A percentile compares a stretch with the other conserved stretches of the same genome.
These are phyloP conservation scores for Sebastes nivosus DNA, from an alignment of 2,797 vertebrate genomes.

Conservation along the genomic window DNA sequence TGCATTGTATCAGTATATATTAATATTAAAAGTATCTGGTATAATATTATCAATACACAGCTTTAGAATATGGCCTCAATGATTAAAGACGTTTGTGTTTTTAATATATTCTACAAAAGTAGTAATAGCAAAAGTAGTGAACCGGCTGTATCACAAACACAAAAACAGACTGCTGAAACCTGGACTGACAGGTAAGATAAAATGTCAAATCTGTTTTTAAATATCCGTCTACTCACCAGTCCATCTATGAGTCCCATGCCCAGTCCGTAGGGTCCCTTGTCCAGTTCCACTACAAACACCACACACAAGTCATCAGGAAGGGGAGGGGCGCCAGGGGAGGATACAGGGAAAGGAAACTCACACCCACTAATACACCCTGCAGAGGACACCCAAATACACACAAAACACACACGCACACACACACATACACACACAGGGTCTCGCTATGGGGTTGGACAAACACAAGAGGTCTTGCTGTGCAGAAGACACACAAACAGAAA, in stretches of 20 bases:
- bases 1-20: too few relatives aligned
- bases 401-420: slow-evolving; percentile 60
- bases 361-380: slow-evolving; percentile 87
- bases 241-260: slow-evolving; percentile 98
- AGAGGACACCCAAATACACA: slow-evolving; percentile 70
- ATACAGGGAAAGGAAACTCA: slow-evolving; percentile 85
- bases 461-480: slow-evolving; percentile 35
- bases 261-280: slow-evolving; percentile 92
- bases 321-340: slow-evolving; percentile 83
- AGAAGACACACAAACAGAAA: slow-evolving; percentile 39
- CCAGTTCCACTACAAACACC: slow-evolving; percentile 94
- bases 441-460: slow-evolving; percentile 69
- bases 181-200: neutral
- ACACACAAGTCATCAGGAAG: slow-evolving; percentile 91
- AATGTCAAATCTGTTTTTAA: neutral
- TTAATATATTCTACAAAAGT: neutral
- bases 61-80: neutral
- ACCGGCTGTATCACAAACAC: neutral
- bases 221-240: slow-evolving; percentile 84
- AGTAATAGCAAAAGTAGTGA: neutral
- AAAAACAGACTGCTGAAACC: neutral
- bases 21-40: too few relatives aligned
- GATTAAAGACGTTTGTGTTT: neutral
- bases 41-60: neutral
- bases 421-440: slow-evolving; percentile 62